Evolutionary conservation across 2,113 vertebrate genomes (phyloP).

Genomic region (Leptobrachium ailaonicum): DNA sequence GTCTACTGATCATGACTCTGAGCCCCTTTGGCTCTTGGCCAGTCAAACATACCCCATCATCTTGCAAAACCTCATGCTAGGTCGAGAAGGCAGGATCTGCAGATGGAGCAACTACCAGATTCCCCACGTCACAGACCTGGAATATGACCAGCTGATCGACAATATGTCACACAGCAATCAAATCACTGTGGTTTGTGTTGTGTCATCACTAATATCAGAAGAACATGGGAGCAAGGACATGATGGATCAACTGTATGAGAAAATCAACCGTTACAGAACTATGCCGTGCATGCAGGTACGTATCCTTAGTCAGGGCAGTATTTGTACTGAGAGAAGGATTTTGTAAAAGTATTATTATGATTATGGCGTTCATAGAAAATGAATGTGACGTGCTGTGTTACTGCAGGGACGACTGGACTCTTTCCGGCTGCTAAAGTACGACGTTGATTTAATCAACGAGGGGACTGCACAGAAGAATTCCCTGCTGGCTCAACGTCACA

Average conservation of each 20-base stretch:
- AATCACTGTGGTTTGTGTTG: conserved; percentile 66
- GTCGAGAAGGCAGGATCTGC: conserved; percentile 55
- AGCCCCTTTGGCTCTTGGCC: conserved; percentile 22
- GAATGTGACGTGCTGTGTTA: conserved; percentile 36
- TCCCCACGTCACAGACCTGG: conserved; percentile 71
- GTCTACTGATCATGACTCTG: conserved; percentile 44
- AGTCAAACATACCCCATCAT: conserved; percentile 57
- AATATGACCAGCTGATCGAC: conserved; percentile 66
- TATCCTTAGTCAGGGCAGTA: too few relatives aligned
- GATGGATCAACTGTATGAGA: conserved; percentile 63
- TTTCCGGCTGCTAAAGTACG: conserved; percentile 69
- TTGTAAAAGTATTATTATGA: too few relatives aligned
- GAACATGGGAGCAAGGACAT: conserved; percentile 8
- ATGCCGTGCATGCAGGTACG: conserved; percentile 71
- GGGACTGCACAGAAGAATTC: conserved; percentile 48
- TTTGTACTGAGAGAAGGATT: too few relatives aligned
- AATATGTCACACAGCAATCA: conserved; percentile 64
- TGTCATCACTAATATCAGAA: conserved; percentile 17
- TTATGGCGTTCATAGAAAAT: too few relatives aligned
- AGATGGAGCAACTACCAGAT: conserved; percentile 64
- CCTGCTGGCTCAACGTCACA: conserved; percentile 68
- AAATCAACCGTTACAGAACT: conserved; percentile 64
- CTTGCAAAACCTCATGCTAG: conserved; percentile 58
- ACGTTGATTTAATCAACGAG: conserved; percentile 52
- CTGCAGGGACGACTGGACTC: conserved; percentile 68